A percentile compares a stretch with the other conserved stretches of the same genome.
Evolutionary conservation across 2,888 invertebrate genomes (phyloP).

Genomic region (Tinea semifulvella): DNA sequence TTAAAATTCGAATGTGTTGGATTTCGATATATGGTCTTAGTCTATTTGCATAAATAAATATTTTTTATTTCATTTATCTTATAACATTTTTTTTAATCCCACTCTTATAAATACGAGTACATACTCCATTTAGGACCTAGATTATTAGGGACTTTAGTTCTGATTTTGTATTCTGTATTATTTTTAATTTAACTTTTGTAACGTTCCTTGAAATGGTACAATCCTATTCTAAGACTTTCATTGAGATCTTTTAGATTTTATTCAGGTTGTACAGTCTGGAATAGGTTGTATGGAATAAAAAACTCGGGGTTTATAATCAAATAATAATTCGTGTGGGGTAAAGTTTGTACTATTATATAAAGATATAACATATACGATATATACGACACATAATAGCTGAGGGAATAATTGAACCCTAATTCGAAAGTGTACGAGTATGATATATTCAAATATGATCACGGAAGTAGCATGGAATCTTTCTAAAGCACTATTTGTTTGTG

Average conservation of each 20-base stretch:
- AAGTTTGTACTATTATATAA: conserved; percentile 25
- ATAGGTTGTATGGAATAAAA: conserved; percentile 23
- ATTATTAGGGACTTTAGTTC: conserved; percentile 26
- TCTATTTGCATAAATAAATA: conserved; percentile 23
- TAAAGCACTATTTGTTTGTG: conserved; percentile 27
- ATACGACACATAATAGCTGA: conserved; percentile 30
- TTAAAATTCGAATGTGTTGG: not conserved
- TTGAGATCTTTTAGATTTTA: conserved; percentile 26
- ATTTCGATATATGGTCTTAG: not conserved
- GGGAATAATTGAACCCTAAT: conserved; percentile 28
- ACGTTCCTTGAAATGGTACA: conserved; percentile 24
- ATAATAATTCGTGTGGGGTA: conserved; percentile 28
- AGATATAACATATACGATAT: too few relatives aligned
- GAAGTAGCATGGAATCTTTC: conserved; percentile 29
- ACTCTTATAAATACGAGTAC: conserved; percentile 23
- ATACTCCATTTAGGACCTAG: conserved; percentile 27
- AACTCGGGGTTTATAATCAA: conserved; percentile 27
- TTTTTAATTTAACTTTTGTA: conserved; percentile 26
- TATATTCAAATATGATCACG: conserved; percentile 28
- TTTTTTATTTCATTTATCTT: conserved; percentile 18
- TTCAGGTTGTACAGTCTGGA: conserved; percentile 22
- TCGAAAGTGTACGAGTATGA: conserved; percentile 21
- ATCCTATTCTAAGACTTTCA: conserved; percentile 24
- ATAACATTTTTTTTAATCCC: conserved; percentile 25
- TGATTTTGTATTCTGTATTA: conserved; percentile 21